A percentile compares a stretch with the other conserved stretches of the same genome.
These are phyloP conservation scores for Caenorhabditis uteleia DNA, from an alignment of 2,888 invertebrate species.

Conservation along the genomic window DNA sequence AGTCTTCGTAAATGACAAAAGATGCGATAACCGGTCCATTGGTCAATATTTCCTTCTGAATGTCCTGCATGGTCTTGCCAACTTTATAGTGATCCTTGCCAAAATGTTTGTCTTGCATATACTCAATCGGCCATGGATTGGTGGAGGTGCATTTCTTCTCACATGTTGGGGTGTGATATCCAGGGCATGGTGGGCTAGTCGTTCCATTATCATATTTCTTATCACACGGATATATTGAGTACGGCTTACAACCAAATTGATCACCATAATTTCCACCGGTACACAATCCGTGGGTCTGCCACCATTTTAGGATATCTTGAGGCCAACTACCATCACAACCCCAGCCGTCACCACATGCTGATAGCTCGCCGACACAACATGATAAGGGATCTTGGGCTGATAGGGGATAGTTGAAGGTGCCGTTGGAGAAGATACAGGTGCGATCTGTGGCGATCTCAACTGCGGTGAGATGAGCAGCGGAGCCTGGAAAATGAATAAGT, in stretches of 20 bases:
- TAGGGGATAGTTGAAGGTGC: constrained; percentile 30
- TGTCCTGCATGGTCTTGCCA: constrained; percentile 35
- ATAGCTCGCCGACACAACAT: constrained; percentile 28
- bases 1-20: constrained; percentile 33
- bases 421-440: constrained; percentile 28
- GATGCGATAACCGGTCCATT: constrained; percentile 38
- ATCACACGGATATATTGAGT: constrained; percentile 34
- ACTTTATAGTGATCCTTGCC: constrained; percentile 27
- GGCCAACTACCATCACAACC: constrained; percentile 40
- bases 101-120: constrained; percentile 34
- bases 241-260: constrained; percentile 36
- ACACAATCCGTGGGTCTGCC: constrained; percentile 30
- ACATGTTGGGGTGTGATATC: constrained; percentile 34
- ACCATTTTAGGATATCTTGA: constrained; percentile 34
- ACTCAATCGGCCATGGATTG: constrained; percentile 28
- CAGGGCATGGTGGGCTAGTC: constrained; percentile 28
- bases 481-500: constrained; percentile 12
- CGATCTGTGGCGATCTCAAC: constrained; percentile 30
- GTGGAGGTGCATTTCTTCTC: constrained; percentile 26
- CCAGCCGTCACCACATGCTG: constrained; percentile 36
- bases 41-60: constrained; percentile 32
- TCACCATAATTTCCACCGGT: constrained; percentile 31
- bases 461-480: constrained; percentile 29
- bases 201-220: constrained; percentile 28
- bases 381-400: constrained; percentile 31